Percentiles rank a stretch among this genome's conserved stretches.
These are phyloP conservation scores for Trachythela sp. DNA, from an alignment of 64 coral and sea anemone species.

Conservation along the genomic window DNA sequence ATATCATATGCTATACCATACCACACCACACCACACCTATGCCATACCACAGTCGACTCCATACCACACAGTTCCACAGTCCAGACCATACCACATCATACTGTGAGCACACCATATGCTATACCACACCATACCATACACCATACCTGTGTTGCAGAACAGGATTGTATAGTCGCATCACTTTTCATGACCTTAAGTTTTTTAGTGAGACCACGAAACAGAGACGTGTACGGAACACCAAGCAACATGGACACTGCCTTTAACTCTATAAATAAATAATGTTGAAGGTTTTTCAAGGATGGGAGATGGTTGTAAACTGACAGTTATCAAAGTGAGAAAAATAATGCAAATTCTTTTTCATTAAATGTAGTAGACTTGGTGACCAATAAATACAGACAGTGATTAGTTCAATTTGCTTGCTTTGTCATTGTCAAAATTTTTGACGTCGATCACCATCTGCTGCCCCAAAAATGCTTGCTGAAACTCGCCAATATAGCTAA, in stretches of 20 bases:
- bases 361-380: no score
- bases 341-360: no score
- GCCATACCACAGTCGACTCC: background rate
- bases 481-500: no score
- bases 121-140: background rate
- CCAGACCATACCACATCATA: no score
- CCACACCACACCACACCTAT: background rate
- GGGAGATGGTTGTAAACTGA: background rate
- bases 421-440: no score
- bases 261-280: conserved; percentile 60
- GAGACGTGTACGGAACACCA: conserved; percentile 70
- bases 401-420: no score
- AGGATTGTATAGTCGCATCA: conserved; percentile 59
- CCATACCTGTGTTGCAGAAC: conserved; percentile 61
- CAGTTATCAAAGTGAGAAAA: background rate
- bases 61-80: no score
- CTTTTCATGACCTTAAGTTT: conserved; percentile 75
- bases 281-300: background rate
- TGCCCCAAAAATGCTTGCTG: no score
- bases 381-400: no score
- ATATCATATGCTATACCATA: background rate
- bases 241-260: conserved; percentile 87
- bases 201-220: conserved; percentile 82
- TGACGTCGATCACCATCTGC: no score
- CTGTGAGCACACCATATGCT: no score